Base-by-base conservation (phyloP, 2,113 vertebrate genomes). In the Scopus umbretta region DNA sequence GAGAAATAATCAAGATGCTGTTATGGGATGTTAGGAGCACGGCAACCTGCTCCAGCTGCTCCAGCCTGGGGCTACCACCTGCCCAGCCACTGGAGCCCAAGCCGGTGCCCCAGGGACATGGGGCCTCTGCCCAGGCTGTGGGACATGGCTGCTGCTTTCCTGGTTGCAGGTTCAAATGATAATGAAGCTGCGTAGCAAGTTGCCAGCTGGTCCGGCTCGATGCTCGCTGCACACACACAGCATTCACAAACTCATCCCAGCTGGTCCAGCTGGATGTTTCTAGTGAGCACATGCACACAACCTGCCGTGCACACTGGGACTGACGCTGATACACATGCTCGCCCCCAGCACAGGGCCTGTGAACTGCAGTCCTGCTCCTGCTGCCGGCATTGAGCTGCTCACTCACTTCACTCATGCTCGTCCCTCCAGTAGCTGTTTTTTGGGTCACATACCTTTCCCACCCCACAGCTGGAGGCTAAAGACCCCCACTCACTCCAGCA, bases 41-140 rank as follows among this genome's bases (percentile, higher is more conserved):
- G 13, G 16, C 23, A 43, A 40, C 16, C 21, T 67, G 9, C 61
- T 88, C 34, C 30, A 58, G 40, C 29, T 53, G 26, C 26, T 63
- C 34, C 50, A 73, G 5, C 4, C 27, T 0, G 0, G 8, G 5
- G 0, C 1, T 40, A 0, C 5, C 11, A 7, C 34, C 22, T 68
- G 30, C 13, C 11, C 16, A 55, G 19, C 10, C 17, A 2, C 1
- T 56, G 40, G 11, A 73, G 9, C 3, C 10, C n/a, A 68, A 12
- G 7, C 9, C 2, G 0, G 3, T 16, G 10, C 4, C 7, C 12
- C 25, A 36, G 36, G 14, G 13, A 42, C 9, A 13, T 19, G 32
- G 6, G 11, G 8, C 19, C 49, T 45, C 36, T 70, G 18, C 42
- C 62, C 1, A 0, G 27, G n/a, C 32, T 29, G 11, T 1, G 8